Evolutionary conservation across 2,113 vertebrate genomes (phyloP).

Genomic region (Ceratotherium simum): DNA sequence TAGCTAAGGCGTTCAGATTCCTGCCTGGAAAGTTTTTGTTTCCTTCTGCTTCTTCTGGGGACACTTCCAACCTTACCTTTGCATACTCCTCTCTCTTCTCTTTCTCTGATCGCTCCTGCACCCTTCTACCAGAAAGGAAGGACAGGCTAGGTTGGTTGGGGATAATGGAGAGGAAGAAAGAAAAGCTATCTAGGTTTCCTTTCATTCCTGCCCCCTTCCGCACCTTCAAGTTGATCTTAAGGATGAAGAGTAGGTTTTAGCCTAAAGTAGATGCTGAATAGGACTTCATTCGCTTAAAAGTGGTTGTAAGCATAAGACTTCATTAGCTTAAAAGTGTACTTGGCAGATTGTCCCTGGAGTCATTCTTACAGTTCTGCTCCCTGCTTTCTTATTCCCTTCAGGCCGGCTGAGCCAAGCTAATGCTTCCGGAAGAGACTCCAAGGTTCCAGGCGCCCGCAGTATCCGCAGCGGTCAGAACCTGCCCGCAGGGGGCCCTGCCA

Average conservation of each 20-base stretch:
- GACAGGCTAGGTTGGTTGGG: background rate
- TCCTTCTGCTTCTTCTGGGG: background rate
- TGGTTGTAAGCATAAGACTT: background rate
- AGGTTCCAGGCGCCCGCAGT: conserved; percentile 75
- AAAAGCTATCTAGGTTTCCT: background rate
- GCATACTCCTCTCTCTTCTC: background rate
- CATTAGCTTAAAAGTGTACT: conserved; percentile 52
- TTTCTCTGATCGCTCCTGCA: background rate
- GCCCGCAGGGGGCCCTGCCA: conserved; percentile 49
- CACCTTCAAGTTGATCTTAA: background rate
- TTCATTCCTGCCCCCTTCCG: background rate
- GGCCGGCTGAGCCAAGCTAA: conserved; percentile 89
- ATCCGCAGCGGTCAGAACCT: conserved; percentile 82
- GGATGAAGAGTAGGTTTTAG: background rate
- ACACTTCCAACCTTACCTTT: background rate
- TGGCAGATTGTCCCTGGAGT: conserved; percentile 5
- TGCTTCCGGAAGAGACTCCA: conserved; percentile 83
- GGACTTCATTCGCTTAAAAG: conserved; percentile 45
- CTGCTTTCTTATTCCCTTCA: conserved; percentile 74
- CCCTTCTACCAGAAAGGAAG: background rate
- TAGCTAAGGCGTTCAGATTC: background rate
- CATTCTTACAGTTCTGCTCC: conserved; percentile 7
- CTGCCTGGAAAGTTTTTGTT: background rate
- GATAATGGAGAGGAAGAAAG: background rate
- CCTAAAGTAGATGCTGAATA: background rate